Conservation (phyloP, 2,797 vertebrate species). For the Melanotaenia boesemani region DNA sequence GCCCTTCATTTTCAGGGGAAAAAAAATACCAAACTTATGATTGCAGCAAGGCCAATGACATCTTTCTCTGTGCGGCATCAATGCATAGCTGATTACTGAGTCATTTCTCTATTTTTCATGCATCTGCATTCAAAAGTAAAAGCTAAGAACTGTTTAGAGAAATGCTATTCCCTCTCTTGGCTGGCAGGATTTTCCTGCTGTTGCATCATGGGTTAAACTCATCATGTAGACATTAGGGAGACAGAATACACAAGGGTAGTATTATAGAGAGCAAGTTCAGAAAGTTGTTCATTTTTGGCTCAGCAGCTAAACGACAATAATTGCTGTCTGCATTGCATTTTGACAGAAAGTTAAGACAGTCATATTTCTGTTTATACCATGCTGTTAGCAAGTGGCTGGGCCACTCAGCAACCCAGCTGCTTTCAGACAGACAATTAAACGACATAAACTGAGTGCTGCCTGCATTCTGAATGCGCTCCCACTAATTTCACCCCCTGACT, state of each 20-base stretch:
- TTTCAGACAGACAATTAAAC: conserved; percentile 55
- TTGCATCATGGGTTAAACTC: conserved; percentile 76
- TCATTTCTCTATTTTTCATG: conserved; percentile 73
- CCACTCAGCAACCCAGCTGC: conserved; percentile 18
- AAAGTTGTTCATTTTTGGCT: conserved; percentile 71
- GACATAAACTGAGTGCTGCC: conserved; percentile 62
- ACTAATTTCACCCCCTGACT: conserved; percentile 67
- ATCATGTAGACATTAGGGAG: conserved; percentile 63
- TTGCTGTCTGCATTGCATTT: conserved; percentile 52
- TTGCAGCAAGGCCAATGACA: conserved; percentile 42
- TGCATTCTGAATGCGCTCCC: conserved; percentile 59
- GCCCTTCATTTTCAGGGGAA: conserved; percentile 55
- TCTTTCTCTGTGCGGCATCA: conserved; percentile 61
- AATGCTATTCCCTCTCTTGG: conserved; percentile 38
- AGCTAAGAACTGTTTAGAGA: conserved; percentile 52
- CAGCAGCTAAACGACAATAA: conserved; percentile 70
- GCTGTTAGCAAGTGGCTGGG: conserved; percentile 24
- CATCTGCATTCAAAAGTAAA: conserved; percentile 55
- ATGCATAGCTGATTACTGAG: conserved; percentile 76
- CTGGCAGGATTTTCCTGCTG: conserved; percentile 54
- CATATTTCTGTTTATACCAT: conserved; percentile 54
- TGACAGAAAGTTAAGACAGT: conserved; percentile 59
- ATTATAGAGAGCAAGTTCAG: conserved; percentile 76
- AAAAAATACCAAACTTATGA: conserved; percentile 60
- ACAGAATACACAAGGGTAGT: conserved; percentile 72